Evolutionary conservation across 2,113 vertebrate species (phyloP), one percentile per base, ranked within the genome.

Genomic region (Verasper variegatus): DNA sequence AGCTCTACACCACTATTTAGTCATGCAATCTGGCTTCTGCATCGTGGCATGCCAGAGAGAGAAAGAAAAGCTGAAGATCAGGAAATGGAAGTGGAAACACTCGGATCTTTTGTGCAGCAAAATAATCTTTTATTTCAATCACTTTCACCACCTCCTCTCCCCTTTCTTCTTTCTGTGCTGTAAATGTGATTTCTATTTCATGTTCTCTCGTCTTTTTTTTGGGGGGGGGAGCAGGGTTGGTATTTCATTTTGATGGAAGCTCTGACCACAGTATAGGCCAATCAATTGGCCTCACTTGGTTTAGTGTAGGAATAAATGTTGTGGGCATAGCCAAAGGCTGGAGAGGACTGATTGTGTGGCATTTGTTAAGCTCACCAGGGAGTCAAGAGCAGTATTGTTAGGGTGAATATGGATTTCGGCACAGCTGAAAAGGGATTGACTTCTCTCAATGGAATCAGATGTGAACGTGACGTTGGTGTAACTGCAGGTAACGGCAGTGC

Each of bases 1-100:
- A 90, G 90, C 88, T 88, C 90, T 89, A 89, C 91, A 90, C 52
- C 84, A 89, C 91, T 87, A 90, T 92, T 94, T 92, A 94, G 86
- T 89, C 86, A 92, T 91, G 89, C 91, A 94, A 93, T 93, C 91
- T 93, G 92, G 88, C 86, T 86, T 61, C 80, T 75, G 81, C 85
- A 80, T 86, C 62, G 24, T 12, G 57, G 85, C 83, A 74, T 45
- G 66, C 71, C 80, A 67, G 35, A 52, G 78, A 83, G 63, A 76
- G 77, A 79, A 86, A 87, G 81, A 86, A 82, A 82, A 80, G 85
- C 85, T 67, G 86, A 80, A 88, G 86, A 91, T 91, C 87, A 91
- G 92, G 86, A 90, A 89, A 85, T 75, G 80, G 78, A 90, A 90
- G 86, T 88, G 90, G 88, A 90, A 91, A 84, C 85, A 82, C 84